Conservation (phyloP, 2,888 invertebrate genomes). For the Hoplodrina ambigua region DNA sequence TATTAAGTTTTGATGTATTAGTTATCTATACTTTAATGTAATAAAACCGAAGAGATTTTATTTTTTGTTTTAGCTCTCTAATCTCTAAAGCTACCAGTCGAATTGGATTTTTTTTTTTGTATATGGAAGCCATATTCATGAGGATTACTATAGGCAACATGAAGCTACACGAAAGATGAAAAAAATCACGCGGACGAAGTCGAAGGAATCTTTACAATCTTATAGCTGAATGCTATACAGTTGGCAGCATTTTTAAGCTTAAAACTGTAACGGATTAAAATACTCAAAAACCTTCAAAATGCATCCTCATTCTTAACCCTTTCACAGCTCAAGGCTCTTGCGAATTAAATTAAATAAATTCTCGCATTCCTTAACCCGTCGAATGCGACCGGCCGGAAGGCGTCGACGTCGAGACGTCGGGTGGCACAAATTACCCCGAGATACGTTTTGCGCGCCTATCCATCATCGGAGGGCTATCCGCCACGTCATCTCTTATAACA, state of each 20-base stretch:
- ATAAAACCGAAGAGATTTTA: too few relatives aligned
- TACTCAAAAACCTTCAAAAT: conserved; percentile 36
- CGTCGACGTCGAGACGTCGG: conserved; percentile 59
- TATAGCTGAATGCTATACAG: too few relatives aligned
- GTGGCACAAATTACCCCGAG: conserved; percentile 67
- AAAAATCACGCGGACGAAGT: too few relatives aligned
- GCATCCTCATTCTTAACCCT: conserved; percentile 42
- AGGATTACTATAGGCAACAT: too few relatives aligned
- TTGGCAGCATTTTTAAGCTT: background rate
- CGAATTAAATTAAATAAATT: conserved; percentile 52
- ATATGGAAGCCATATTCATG: too few relatives aligned
- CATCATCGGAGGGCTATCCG: conserved; percentile 66
- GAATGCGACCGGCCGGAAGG: conserved; percentile 51
- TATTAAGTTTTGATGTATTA: conserved; percentile 30
- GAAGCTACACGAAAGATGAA: too few relatives aligned
- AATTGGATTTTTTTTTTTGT: too few relatives aligned
- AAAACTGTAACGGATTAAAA: conserved; percentile 5
- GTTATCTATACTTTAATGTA: too few relatives aligned
- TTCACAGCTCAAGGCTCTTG: conserved; percentile 42
- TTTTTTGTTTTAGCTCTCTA: too few relatives aligned
- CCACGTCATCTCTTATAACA: conserved; percentile 60
- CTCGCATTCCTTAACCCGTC: conserved; percentile 53
- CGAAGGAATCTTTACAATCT: background rate
- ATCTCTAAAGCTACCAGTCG: too few relatives aligned
- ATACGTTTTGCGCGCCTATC: conserved; percentile 64